phyloP scores from a whole-genome alignment of 2,888 invertebrate species.

The Leptopterna dolabrata region DNA sequence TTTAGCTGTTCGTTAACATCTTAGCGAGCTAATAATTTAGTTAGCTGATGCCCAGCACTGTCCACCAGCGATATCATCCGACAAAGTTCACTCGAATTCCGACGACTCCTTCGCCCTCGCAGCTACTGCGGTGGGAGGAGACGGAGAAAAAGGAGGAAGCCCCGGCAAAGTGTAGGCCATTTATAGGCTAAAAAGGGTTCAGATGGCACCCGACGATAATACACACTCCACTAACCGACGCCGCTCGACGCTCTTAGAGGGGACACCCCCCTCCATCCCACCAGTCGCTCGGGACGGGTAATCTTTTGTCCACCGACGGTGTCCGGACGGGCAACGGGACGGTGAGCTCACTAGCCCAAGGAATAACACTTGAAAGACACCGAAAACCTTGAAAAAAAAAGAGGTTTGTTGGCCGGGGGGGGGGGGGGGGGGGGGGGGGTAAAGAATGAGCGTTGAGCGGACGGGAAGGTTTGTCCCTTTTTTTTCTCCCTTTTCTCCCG shows the following conservation, averaged over 20 bases:
- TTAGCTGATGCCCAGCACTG: no score
- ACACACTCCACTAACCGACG: slow-evolving; percentile 5
- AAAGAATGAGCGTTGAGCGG: neutral
- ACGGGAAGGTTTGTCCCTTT: neutral
- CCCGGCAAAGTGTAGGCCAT: neutral
- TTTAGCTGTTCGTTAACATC: no score
- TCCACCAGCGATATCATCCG: no score
- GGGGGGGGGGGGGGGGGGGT: no score
- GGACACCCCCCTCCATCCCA: neutral
- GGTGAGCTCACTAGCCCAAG: neutral
- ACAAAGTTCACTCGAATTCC: no score
- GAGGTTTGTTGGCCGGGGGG: no score
- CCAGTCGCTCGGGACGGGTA: neutral
- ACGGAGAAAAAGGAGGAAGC: neutral
- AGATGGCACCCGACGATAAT: slow-evolving; percentile 13
- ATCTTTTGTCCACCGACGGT: slow-evolving; percentile 7
- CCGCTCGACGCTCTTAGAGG: neutral
- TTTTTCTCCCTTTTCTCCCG: neutral
- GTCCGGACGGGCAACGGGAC: neutral
- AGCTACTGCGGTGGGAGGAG: no score
- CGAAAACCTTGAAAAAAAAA: neutral
- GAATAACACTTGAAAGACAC: neutral
- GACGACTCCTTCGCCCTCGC: no score
- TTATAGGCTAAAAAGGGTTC: slow-evolving; percentile 13
- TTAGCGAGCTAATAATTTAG: no score